Evolutionary conservation across 2,888 invertebrate genomes (phyloP).

Genomic region (Drosophila melanosoma): DNA sequence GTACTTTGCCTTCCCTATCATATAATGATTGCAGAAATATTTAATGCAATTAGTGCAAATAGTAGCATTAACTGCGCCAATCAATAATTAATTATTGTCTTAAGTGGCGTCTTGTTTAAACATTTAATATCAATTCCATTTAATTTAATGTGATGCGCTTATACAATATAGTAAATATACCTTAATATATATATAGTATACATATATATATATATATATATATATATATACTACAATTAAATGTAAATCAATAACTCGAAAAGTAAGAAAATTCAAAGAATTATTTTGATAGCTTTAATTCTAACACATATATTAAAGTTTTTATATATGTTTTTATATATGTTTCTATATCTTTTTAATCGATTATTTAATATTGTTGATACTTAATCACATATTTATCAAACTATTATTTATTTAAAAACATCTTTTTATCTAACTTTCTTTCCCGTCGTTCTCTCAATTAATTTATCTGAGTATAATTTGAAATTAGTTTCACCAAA

Average conservation of each 20-base stretch:
- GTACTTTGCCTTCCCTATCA: not conserved
- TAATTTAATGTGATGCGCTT: no score
- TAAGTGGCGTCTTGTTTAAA: conserved; percentile 5
- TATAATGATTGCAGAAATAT: not conserved
- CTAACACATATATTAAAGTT: not conserved
- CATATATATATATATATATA: not conserved
- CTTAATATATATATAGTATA: not conserved
- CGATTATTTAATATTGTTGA: not conserved
- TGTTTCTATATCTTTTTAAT: no score
- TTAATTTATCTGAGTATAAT: not conserved
- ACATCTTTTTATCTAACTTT: not conserved
- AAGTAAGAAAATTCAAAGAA: not conserved
- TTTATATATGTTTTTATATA: not conserved
- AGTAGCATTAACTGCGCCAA: not conserved
- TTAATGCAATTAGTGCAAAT: not conserved
- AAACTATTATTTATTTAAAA: not conserved
- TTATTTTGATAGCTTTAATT: not conserved
- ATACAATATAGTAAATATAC: not conserved
- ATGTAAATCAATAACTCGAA: not conserved
- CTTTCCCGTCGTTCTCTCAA: not conserved
- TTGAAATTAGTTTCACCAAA: not conserved
- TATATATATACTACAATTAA: not conserved
- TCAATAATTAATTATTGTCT: conserved; percentile 1
- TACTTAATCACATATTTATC: not conserved
- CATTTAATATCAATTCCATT: not conserved